phyloP scores from a whole-genome alignment of 2,888 invertebrate species.

The Tholera decimalis region DNA sequence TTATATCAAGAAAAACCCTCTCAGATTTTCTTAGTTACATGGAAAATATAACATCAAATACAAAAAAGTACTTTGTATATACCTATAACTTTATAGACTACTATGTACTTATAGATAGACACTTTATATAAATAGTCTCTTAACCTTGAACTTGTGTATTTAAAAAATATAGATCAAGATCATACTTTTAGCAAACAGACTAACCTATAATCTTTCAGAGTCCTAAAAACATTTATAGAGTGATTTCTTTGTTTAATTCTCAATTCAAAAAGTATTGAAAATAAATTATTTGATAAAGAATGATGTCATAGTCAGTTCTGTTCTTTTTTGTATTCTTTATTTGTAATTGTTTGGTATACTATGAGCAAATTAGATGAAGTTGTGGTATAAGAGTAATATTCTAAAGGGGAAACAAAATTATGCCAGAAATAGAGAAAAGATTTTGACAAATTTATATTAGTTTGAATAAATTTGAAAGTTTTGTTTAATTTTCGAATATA shows the following conservation, averaged over 20 bases:
- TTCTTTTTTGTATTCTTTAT: background rate
- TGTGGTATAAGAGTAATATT: background rate
- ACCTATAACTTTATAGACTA: too few species aligned
- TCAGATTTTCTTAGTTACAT: too few species aligned
- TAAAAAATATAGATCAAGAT: slow-evolving; percentile 12
- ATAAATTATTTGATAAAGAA: background rate
- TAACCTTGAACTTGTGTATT: slow-evolving; percentile 11
- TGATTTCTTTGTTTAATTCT: too few species aligned
- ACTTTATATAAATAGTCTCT: background rate
- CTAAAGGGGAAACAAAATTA: background rate
- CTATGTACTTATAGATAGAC: too few species aligned
- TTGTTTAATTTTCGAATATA: slow-evolving; percentile 16
- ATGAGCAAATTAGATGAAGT: background rate
- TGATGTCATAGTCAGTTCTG: background rate
- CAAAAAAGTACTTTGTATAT: too few species aligned
- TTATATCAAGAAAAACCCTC: too few species aligned
- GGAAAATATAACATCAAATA: too few species aligned
- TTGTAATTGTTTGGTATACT: background rate
- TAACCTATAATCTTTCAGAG: too few species aligned
- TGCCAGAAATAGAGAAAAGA: background rate
- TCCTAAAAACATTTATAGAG: too few species aligned
- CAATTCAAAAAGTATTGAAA: background rate
- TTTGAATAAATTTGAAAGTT: too few species aligned
- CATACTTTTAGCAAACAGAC: too few species aligned
- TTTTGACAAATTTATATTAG: background rate